Percentiles rank a stretch among this genome's conserved stretches.
phyloP scores from a whole-genome alignment of 2,888 invertebrate species.

The Antheraea yamamai region DNA sequence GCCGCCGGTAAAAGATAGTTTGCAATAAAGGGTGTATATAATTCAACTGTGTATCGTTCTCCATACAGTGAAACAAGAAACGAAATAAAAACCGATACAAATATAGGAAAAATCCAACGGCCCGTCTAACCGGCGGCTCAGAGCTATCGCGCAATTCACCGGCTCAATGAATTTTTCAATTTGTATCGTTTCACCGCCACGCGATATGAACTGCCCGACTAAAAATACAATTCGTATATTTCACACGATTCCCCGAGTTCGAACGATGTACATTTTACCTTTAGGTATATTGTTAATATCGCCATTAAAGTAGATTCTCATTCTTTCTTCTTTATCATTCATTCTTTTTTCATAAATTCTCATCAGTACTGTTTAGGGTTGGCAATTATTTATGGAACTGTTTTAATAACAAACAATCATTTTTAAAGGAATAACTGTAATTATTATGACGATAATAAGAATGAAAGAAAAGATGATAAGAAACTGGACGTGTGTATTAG shows the following conservation, averaged over 20 bases:
- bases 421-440: not conserved
- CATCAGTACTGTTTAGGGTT: not conserved
- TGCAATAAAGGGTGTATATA: not conserved
- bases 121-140: conserved; percentile 26
- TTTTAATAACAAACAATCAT: not conserved
- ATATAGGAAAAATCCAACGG: conserved; percentile 29
- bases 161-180: conserved; percentile 26
- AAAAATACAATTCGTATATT: conserved; percentile 19
- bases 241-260: conserved; percentile 23
- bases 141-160: conserved; percentile 29
- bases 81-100: conserved; percentile 12
- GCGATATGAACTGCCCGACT: conserved; percentile 16
- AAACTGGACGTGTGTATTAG: too few relatives aligned
- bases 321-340: too few relatives aligned
- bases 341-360: too few relatives aligned
- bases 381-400: not conserved
- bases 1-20: too few relatives aligned
- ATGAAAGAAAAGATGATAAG: not conserved
- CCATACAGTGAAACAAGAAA: conserved; percentile 8
- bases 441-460: too few relatives aligned
- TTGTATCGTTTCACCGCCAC: conserved; percentile 20
- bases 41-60: not conserved
- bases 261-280: not conserved
- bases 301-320: not conserved
- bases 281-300: not conserved